phyloP scores from a whole-genome alignment of 2,888 invertebrate species.

The Drosophila anomalata region DNA sequence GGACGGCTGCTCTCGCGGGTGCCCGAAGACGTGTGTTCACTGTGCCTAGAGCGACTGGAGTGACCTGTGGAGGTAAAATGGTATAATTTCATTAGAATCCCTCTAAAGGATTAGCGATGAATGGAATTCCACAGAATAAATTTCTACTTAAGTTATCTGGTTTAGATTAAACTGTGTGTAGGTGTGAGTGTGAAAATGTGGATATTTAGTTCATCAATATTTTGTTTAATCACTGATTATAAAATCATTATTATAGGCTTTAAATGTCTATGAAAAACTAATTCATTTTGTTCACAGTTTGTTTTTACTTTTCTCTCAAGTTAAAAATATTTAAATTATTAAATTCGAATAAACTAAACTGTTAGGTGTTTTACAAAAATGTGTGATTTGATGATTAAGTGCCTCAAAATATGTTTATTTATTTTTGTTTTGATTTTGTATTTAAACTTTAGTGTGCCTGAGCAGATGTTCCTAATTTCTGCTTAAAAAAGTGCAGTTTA shows the following conservation, averaged over 20 bases:
- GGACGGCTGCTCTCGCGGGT: slow-evolving; percentile 41
- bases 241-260: background rate
- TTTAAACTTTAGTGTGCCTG: background rate
- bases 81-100: background rate
- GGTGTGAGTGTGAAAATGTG: slow-evolving; percentile 8
- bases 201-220: background rate
- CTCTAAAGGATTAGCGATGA: background rate
- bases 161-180: slow-evolving; percentile 11
- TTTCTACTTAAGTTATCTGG: background rate
- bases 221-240: background rate
- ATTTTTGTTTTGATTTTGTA: background rate
- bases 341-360: background rate
- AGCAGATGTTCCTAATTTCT: background rate
- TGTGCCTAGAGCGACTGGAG: slow-evolving; percentile 80
- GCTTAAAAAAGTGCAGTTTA: slow-evolving; percentile 7
- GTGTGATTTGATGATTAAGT: background rate
- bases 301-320: background rate
- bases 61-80: slow-evolving; percentile 65
- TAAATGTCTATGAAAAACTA: background rate
- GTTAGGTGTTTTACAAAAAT: background rate
- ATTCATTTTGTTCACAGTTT: background rate
- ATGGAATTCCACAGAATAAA: background rate
- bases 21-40: slow-evolving; percentile 33
- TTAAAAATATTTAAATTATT: background rate
- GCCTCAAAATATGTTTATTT: background rate